Evolutionary conservation across 2,797 vertebrate species (phyloP).

Genomic region (Siniperca obscura): DNA sequence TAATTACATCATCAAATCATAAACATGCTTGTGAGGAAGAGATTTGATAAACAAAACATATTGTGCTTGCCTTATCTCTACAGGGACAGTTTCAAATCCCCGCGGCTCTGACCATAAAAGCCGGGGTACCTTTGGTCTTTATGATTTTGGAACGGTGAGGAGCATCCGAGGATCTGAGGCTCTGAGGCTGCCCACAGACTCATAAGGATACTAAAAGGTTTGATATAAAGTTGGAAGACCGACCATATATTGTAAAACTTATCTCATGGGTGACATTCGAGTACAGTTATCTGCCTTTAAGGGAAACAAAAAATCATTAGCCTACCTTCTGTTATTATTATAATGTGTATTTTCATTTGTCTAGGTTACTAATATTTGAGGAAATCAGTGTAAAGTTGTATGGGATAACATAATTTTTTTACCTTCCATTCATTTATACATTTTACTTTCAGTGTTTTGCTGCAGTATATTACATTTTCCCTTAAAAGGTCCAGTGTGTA

Average conservation of each 20-base stretch:
- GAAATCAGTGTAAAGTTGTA: too few species aligned
- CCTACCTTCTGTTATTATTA: background rate
- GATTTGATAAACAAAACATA: background rate
- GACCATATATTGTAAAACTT: background rate
- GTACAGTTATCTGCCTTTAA: background rate
- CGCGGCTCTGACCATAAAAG: background rate
- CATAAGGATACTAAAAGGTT: slow-evolving; percentile 44
- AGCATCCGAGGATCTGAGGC: background rate
- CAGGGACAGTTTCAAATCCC: slow-evolving; percentile 12
- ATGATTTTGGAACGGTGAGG: background rate
- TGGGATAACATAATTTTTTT: too few species aligned
- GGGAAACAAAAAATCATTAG: too few species aligned
- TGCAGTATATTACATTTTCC: background rate
- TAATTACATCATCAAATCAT: background rate
- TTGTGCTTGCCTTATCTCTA: background rate
- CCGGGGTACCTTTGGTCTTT: background rate
- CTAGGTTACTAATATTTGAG: background rate
- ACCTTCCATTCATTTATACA: background rate
- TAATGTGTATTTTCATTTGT: background rate
- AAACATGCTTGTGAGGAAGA: background rate
- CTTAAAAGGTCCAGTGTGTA: too few species aligned
- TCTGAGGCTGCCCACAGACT: background rate
- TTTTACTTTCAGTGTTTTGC: background rate
- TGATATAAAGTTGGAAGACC: slow-evolving; percentile 1
- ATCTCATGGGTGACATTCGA: background rate